Evolutionary conservation across 2,113 vertebrate species (phyloP).

Genomic region (Nothoprocta pentlandii): DNA sequence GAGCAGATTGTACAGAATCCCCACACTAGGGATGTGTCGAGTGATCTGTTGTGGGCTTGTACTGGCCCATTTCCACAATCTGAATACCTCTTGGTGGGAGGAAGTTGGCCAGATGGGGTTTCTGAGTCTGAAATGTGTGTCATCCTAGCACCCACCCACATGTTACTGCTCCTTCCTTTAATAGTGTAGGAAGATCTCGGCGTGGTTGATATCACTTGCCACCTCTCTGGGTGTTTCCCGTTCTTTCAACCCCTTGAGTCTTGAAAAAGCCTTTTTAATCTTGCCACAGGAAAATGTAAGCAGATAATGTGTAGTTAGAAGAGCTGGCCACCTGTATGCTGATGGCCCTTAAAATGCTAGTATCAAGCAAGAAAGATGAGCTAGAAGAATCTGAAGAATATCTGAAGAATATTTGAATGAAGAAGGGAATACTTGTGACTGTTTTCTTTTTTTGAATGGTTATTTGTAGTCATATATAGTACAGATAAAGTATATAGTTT

Average conservation of each 20-base stretch:
- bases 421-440: not conserved
- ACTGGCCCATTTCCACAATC: not conserved
- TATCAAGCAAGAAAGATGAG: not conserved
- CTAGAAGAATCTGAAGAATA: not conserved
- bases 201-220: not conserved
- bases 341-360: not conserved
- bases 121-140: conserved; percentile 3
- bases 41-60: not conserved
- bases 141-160: not conserved
- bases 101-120: not conserved
- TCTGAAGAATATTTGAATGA: not conserved
- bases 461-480: not conserved
- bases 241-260: not conserved
- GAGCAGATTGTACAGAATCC: not conserved
- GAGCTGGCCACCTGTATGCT: not conserved
- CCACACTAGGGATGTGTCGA: fast-evolving
- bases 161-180: not conserved
- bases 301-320: fast-evolving
- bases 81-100: not conserved
- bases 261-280: not conserved
- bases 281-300: not conserved
- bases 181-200: not conserved
- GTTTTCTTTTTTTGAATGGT: not conserved
- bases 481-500: no score
- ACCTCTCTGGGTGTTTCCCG: not conserved